A percentile compares a stretch with the other conserved stretches of the same genome.
These are phyloP conservation scores for Sebastes matsubarae DNA, from an alignment of 2,797 vertebrate species.

Conservation along the genomic window DNA sequence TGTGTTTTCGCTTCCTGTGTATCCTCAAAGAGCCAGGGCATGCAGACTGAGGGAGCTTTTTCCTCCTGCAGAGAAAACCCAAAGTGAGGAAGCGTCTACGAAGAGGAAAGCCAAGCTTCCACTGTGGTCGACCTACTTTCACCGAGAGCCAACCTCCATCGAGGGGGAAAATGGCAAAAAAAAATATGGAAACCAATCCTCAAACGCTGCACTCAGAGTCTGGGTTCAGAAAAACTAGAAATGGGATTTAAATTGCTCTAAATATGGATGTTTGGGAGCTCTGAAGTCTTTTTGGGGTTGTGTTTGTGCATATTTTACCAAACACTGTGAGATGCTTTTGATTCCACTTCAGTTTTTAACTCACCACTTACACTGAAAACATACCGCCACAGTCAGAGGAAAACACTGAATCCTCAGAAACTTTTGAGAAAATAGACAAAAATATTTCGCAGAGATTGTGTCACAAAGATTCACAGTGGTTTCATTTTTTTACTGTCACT, in stretches of 20 bases:
- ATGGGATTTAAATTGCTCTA: constrained; percentile 32
- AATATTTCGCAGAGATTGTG: too few species aligned
- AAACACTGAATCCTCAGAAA: background rate
- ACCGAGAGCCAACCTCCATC: constrained; percentile 21
- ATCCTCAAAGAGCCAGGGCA: background rate
- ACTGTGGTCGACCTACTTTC: constrained; percentile 64
- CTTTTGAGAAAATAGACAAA: background rate
- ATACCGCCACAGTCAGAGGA: background rate
- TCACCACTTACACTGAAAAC: background rate
- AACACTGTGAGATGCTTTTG: background rate
- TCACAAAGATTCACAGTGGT: background rate
- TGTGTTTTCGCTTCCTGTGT: background rate
- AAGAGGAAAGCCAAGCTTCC: constrained; percentile 47
- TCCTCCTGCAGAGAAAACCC: constrained; percentile 43
- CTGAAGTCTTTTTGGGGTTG: background rate
- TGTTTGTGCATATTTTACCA: constrained; percentile 24
- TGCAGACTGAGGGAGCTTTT: background rate
- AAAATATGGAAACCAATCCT: constrained; percentile 25
- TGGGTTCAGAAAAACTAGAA: constrained; percentile 1
- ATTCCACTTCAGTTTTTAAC: constrained; percentile 7
- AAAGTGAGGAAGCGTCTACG: constrained; percentile 39
- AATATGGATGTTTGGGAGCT: constrained; percentile 23
- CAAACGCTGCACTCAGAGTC: constrained; percentile 7
- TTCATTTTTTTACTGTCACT: background rate
- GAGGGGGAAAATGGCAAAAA: constrained; percentile 12